Evolutionary conservation across 2,113 vertebrate species (phyloP).

Genomic region (Pristiophorus japonicus): DNA sequence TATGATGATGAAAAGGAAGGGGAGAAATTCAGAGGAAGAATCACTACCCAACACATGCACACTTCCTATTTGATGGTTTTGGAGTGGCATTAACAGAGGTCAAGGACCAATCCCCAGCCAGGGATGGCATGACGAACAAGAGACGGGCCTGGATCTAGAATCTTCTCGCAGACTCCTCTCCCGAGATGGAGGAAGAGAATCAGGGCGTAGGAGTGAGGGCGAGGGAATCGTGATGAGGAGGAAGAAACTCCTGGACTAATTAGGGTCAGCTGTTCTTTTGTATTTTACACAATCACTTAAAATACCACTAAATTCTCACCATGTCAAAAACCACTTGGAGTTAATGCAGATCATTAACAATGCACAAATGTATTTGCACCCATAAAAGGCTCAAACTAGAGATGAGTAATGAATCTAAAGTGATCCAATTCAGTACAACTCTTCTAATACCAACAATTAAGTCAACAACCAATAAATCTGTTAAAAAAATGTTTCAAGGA

Average conservation of each 20-base stretch:
- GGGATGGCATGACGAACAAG: not conserved
- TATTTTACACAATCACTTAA: not conserved
- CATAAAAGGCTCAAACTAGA: not conserved
- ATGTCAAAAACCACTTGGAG: not conserved
- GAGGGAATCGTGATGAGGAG: not conserved
- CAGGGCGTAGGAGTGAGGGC: too few relatives aligned
- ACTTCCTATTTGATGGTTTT: not conserved
- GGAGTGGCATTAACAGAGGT: not conserved
- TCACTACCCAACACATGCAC: not conserved
- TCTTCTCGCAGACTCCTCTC: not conserved
- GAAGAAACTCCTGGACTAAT: not conserved
- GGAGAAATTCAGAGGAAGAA: not conserved
- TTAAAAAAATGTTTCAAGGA: too few relatives aligned
- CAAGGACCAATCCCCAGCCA: not conserved
- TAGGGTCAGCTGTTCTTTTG: not conserved
- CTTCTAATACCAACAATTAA: too few relatives aligned
- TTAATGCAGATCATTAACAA: not conserved
- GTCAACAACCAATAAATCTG: too few relatives aligned
- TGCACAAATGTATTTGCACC: not conserved
- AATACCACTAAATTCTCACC: not conserved
- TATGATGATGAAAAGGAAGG: too few relatives aligned
- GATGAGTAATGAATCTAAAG: not conserved
- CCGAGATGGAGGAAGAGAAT: not conserved
- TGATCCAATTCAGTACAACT: too few relatives aligned
- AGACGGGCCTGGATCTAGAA: not conserved